phyloP scores from a whole-genome alignment of 2,888 invertebrate species.

The Acrobasis consociella region DNA sequence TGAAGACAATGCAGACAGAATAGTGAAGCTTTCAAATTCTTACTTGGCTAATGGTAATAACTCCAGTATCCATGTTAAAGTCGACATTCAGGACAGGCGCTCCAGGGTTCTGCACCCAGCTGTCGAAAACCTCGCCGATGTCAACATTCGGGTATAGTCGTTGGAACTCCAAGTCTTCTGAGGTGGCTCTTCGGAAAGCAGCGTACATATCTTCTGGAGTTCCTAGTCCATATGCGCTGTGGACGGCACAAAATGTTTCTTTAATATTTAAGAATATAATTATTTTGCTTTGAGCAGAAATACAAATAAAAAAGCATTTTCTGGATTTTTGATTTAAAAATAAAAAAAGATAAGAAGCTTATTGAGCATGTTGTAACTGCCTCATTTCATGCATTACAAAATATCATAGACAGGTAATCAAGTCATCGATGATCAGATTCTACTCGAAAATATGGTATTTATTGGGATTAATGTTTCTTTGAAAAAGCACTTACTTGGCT shows the following conservation, averaged over 20 bases:
- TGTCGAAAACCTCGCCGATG: slow-evolving; percentile 75
- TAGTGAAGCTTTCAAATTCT: neutral
- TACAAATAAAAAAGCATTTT: too few relatives aligned
- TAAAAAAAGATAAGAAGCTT: too few relatives aligned
- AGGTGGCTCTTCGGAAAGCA: slow-evolving; percentile 56
- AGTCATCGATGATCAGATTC: too few relatives aligned
- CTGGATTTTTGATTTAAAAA: too few relatives aligned
- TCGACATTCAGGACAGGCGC: slow-evolving; percentile 82
- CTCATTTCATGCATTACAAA: neutral
- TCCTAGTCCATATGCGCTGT: slow-evolving; percentile 62
- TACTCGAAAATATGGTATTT: too few relatives aligned
- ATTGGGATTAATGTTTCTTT: neutral
- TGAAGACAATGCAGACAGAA: too few relatives aligned
- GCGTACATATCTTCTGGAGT: slow-evolving; percentile 62
- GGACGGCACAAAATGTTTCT: slow-evolving; percentile 25
- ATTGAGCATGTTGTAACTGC: too few relatives aligned
- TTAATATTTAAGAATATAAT: neutral
- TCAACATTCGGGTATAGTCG: slow-evolving; percentile 49
- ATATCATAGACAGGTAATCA: neutral
- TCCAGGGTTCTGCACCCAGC: slow-evolving; percentile 84
- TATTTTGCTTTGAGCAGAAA: too few relatives aligned
- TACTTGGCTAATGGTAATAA: slow-evolving; percentile 67
- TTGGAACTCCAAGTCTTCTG: slow-evolving; percentile 53
- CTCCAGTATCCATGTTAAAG: slow-evolving; percentile 58
- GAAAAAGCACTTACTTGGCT: slow-evolving; percentile 68